phyloP scores from a whole-genome alignment of 2,113 vertebrate genomes.

The Circaetus gallicus region DNA sequence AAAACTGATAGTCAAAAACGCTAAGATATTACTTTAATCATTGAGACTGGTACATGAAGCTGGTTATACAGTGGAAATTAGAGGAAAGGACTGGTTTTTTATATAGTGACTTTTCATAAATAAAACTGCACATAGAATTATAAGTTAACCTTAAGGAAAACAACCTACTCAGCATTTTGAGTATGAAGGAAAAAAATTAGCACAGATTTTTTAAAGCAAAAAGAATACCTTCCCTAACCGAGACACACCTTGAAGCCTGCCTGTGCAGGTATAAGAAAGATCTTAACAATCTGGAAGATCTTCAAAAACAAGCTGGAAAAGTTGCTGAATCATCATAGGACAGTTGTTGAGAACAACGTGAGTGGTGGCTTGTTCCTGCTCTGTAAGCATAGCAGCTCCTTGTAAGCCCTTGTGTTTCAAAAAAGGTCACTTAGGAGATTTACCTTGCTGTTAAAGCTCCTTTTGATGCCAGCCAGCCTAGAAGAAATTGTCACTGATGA shows the following conservation, averaged over 20 bases:
- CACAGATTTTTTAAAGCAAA: background rate
- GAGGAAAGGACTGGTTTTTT: background rate
- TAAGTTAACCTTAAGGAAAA: background rate
- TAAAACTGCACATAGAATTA: background rate
- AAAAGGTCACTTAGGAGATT: background rate
- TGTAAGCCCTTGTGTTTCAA: background rate
- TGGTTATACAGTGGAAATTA: background rate
- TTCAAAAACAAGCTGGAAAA: background rate
- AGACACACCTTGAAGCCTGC: background rate
- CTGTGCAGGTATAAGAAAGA: background rate
- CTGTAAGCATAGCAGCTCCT: background rate
- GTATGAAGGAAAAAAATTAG: background rate
- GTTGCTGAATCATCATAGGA: background rate
- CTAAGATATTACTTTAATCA: background rate
- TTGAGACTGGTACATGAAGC: background rate
- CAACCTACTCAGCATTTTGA: background rate
- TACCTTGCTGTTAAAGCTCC: background rate
- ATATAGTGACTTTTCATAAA: background rate
- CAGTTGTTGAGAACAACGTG: background rate
- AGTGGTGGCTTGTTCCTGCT: background rate
- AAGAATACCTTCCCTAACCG: background rate
- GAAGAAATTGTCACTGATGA: background rate
- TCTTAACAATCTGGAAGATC: background rate
- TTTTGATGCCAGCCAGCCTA: background rate
- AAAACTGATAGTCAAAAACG: background rate